phyloP scores from a whole-genome alignment of 2,888 invertebrate genomes.

The Drosophila mulleri region DNA sequence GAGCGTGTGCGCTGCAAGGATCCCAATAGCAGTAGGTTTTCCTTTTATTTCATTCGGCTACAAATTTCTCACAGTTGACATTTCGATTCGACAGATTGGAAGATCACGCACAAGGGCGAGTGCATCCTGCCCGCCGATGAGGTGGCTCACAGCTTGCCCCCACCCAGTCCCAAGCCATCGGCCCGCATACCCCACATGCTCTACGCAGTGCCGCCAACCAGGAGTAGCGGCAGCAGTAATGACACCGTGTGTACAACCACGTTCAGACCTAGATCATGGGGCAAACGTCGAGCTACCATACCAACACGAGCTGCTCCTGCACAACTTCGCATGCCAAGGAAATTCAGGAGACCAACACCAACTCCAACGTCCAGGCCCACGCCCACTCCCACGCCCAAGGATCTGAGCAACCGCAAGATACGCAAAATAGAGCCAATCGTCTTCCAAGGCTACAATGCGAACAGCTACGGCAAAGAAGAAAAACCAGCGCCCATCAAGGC shows the following conservation, averaged over 20 bases:
- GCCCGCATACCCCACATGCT: constrained; percentile 35
- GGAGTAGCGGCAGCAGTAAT: not conserved
- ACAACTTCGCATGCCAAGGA: constrained; percentile 11
- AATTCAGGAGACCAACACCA: constrained; percentile 19
- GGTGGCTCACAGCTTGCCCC: constrained; percentile 24
- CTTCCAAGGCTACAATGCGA: not conserved
- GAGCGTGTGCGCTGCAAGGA: constrained; percentile 73
- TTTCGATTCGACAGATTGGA: constrained; percentile 57
- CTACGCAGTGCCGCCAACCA: constrained; percentile 16
- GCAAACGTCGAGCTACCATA: not conserved
- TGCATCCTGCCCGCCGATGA: constrained; percentile 43
- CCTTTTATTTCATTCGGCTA: not conserved
- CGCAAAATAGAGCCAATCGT: constrained; percentile 53
- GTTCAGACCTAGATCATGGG: not conserved
- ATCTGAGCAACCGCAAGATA: constrained; percentile 58
- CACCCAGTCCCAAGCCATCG: constrained; percentile 14
- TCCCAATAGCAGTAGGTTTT: constrained; percentile 64
- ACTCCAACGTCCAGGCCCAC: constrained; percentile 14
- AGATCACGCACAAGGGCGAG: constrained; percentile 59
- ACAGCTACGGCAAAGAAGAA: not conserved
- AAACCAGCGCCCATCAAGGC: constrained; percentile 5
- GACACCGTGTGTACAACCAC: not conserved
- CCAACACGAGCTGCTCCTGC: not conserved
- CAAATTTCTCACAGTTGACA: not conserved
- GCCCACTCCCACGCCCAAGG: constrained; percentile 28